Conservation (phyloP, 2,888 invertebrate genomes). For the Dryobota labecula region DNA sequence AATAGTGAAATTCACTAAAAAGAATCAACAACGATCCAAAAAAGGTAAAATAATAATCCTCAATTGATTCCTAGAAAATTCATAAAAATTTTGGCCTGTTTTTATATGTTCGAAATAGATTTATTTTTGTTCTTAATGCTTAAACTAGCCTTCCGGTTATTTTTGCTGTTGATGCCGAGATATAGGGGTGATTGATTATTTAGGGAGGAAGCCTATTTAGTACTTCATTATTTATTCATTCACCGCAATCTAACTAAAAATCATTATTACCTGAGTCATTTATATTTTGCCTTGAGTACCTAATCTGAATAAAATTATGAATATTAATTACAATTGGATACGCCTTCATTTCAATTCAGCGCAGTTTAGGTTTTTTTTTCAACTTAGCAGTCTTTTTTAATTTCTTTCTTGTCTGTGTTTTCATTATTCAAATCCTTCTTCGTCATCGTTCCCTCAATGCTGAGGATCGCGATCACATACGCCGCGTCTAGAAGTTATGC, state of each 20-base stretch:
- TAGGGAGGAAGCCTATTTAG: background rate
- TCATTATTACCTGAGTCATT: background rate
- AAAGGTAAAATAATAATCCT: too few species aligned
- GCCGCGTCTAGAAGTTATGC: too few species aligned
- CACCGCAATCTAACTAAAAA: background rate
- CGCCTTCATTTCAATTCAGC: background rate
- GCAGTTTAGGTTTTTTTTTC: background rate
- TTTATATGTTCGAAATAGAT: constrained; percentile 13
- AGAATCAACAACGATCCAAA: too few species aligned
- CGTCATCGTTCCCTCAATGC: too few species aligned
- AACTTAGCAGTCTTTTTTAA: background rate
- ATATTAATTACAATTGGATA: constrained; percentile 2
- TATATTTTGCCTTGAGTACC: background rate
- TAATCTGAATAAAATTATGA: constrained; percentile 12
- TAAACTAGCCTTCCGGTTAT: constrained; percentile 29
- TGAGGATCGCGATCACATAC: too few species aligned
- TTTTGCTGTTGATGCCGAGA: constrained; percentile 1
- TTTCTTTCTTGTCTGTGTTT: constrained; percentile 1
- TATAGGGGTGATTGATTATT: background rate
- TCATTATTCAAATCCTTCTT: background rate
- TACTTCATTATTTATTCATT: background rate
- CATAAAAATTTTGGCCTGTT: too few species aligned
- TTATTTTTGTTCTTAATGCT: constrained; percentile 4
- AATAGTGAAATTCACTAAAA: too few species aligned
- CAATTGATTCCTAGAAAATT: too few species aligned